Evolutionary conservation across 1,140 invertebrate genomes (phyloP).

Genomic region (Zaprionus ornatus): DNA sequence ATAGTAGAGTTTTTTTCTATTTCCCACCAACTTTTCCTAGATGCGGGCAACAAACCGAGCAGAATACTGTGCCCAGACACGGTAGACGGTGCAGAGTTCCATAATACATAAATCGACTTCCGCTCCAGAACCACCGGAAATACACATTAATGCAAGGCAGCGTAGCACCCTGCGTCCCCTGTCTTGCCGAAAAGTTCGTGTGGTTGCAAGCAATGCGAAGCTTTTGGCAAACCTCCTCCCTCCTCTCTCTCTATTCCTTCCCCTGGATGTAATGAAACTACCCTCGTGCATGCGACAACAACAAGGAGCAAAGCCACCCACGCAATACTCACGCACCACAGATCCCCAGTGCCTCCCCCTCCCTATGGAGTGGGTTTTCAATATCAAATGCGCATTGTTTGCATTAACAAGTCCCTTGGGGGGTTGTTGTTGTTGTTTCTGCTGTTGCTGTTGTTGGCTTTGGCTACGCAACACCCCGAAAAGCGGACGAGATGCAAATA

Average conservation of each 20-base stretch:
- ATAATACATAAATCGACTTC: conserved; percentile 69
- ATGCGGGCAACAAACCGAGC: conserved; percentile 32
- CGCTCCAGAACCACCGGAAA: conserved; percentile 62
- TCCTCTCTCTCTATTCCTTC: too few species aligned
- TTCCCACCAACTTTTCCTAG: conserved; percentile 28
- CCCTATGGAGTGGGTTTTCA: conserved; percentile 52
- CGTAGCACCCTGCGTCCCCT: conserved; percentile 27
- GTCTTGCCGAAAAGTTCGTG: conserved; percentile 46
- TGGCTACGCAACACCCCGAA: conserved; percentile 54
- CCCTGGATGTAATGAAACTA: conserved; percentile 44
- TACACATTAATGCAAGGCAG: conserved; percentile 76
- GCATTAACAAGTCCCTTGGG: conserved; percentile 78
- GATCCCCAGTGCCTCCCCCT: background rate
- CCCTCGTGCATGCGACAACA: conserved; percentile 40
- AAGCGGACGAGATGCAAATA: conserved; percentile 71
- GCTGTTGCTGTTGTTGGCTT: conserved; percentile 46
- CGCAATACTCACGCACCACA: background rate
- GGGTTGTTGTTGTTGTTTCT: conserved; percentile 9
- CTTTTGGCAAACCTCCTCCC: conserved; percentile 41
- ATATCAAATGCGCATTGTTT: conserved; percentile 81
- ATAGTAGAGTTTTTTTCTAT: background rate
- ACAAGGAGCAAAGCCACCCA: conserved; percentile 25
- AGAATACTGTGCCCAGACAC: conserved; percentile 28
- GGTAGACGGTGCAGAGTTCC: conserved; percentile 11
- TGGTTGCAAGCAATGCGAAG: conserved; percentile 61